Base-by-base conservation (phyloP, 2,797 vertebrate species). In the Tadarida brasiliensis region DNA sequence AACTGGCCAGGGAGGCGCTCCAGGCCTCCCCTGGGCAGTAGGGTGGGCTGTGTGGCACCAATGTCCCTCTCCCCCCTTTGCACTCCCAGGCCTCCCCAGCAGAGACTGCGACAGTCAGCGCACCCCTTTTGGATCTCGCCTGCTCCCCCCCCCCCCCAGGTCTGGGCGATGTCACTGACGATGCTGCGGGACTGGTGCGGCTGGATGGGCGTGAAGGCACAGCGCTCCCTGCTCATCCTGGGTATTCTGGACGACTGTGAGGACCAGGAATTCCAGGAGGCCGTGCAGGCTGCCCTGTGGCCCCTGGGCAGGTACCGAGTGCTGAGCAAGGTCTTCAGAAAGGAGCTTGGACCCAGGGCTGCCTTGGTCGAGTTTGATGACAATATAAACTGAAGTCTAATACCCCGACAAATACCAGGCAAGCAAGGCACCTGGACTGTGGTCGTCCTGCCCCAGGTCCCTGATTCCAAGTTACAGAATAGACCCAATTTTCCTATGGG, bases 301-400 rank as follows among this genome's bases (percentile, higher is more conserved):
- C 59, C 65, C 47, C 87, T 97, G 96, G 96, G 94, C 67, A 81
- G 67, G 15, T 96, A 94, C 57, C 95, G 67, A 30, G 92, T 96
- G 74, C 87, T 96, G 44, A 63, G 83, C 90, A 90, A 73, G 22
- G 11, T 39, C 30, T 97, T 95, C 87, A 91, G 81, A 83, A 90
- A 33, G 87, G 95, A 94, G 10, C 35, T 96, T 0, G n/a, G 90
- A 5, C 30, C 33, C 51, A 96, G 2, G 30, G 84, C 81, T 0
- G 87, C 96, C 71, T 85, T 97, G 61, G 76, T 97, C 0, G 80
- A 96, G 70, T 92, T 97, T 0, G 0, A 44, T 30, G 92, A 96
- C 3, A 39, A 57, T 81, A 54, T 96, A 85, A 95, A 93, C 56
- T 33, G 30, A 35, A 90, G 30, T 74, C 24, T 96, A 65, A 87